Evolutionary conservation across 2,113 vertebrate species (phyloP).

Genomic region (human): DNA sequence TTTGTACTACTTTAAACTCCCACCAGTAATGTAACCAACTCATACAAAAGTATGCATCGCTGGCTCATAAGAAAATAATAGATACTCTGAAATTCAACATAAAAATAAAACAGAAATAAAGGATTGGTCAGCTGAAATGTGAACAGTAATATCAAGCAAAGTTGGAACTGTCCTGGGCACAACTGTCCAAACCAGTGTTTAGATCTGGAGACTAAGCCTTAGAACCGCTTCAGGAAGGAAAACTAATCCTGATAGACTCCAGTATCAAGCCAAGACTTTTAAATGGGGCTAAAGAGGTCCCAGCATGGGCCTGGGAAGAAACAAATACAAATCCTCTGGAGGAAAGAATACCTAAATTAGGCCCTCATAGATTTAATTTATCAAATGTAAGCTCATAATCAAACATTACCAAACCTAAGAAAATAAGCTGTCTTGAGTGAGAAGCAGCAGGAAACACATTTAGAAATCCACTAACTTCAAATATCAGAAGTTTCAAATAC

Average conservation of each 20-base stretch:
- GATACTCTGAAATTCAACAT: background rate
- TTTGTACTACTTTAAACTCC: slow-evolving; percentile 20
- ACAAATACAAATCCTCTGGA: background rate
- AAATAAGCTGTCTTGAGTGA: background rate
- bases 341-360: background rate
- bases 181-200: background rate
- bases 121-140: background rate
- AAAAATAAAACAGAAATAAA: slow-evolving; percentile 30
- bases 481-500: background rate
- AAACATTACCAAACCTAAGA: background rate
- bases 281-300: background rate
- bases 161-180: background rate
- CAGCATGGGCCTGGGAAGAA: background rate
- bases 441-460: slow-evolving; percentile 14
- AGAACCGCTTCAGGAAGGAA: background rate
- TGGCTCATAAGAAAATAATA: slow-evolving; percentile 19
- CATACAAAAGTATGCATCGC: background rate
- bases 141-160: slow-evolving; percentile 8
- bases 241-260: background rate
- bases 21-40: slow-evolving; percentile 3
- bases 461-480: slow-evolving; percentile 30
- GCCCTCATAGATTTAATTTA: slow-evolving; percentile 5
- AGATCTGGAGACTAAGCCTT: background rate
- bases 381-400: slow-evolving; percentile 8
- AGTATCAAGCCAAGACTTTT: background rate